Base-by-base conservation (phyloP, 1,140 invertebrate genomes). In the Drosophila arawakana region DNA sequence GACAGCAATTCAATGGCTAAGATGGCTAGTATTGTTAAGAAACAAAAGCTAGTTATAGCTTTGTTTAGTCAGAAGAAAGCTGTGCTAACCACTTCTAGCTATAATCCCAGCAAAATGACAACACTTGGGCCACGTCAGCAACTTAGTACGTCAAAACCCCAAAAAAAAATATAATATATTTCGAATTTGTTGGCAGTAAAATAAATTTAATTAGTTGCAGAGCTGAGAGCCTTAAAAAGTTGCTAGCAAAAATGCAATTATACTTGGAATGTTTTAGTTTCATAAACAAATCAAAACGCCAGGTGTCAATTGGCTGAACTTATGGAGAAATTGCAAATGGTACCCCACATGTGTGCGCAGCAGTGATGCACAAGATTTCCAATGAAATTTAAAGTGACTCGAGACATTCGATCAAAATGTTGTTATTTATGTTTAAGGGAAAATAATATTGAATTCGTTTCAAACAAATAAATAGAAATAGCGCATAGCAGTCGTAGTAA, bases 221-320 rank as follows among this genome's bases (percentile, higher is more conserved):
- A 68, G 39, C 55, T 66, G 30, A 34, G 39, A 41, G 50, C 43
- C 7, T 30, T 7, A 41, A 39, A 30, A 30, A 30, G 7, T 52
- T 47, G 15, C 1, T 11, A 15, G 46, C 57, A 50, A 15, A 30
- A 35, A 46, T 47, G 44, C 34, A 34, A 9, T 35, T 6, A 39
- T 50, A 10, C 44, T 6, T 21, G 8, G 21, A 39, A 52, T 41
- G 35, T 2, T 43, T 41, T 11, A n/a, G 9, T 62, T 41, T 67
- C 68, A 63, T 70, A 78, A 86, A 61, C 68, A 73, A 82, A 79
- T 81, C 73, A 66, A 63, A 63, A 58, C 57, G 63, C 49, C 72
- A 76, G 73, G 76, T 86, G 82, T 76, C 61, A 85, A 85, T 79
- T 86, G 68, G 52, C 50, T 11, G 39, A 61, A 65, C 59, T 85